These are phyloP conservation scores for Leptopilina myrica DNA, from an alignment of 2,888 invertebrate genomes.

Conservation along the genomic window DNA sequence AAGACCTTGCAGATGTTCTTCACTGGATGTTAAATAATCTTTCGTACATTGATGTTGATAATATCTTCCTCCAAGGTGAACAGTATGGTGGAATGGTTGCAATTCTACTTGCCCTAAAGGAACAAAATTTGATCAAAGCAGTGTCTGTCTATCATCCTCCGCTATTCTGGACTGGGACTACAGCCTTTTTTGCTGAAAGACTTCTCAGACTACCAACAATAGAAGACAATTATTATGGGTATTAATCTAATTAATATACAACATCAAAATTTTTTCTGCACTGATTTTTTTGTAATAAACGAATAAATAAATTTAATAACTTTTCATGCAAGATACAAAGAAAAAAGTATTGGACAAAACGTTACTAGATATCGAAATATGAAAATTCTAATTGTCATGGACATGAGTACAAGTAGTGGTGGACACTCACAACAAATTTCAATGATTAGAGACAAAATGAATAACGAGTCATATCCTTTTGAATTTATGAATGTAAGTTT, in stretches of 20 bases:
- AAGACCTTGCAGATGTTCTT: not conserved
- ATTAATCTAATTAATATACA: not conserved
- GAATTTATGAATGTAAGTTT: constrained; percentile 10
- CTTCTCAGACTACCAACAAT: not conserved
- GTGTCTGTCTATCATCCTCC: constrained; percentile 12
- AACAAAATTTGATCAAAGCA: constrained; percentile 10
- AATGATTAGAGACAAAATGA: constrained; percentile 6
- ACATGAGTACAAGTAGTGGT: not conserved
- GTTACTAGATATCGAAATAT: constrained; percentile 2
- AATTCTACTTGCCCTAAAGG: not conserved
- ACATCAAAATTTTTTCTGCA: too few species aligned
- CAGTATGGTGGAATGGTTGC: constrained; percentile 17
- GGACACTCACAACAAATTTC: constrained; percentile 8
- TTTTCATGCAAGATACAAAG: not conserved
- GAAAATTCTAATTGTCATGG: constrained; percentile 22
- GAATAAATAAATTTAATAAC: not conserved
- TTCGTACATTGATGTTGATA: not conserved
- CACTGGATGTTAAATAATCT: not conserved
- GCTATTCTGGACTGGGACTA: constrained; percentile 3
- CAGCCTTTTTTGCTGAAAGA: constrained; percentile 10
- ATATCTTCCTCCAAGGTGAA: constrained; percentile 1
- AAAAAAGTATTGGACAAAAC: not conserved
- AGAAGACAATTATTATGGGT: not conserved
- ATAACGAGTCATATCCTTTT: not conserved
- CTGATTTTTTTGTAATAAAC: not conserved